These are phyloP conservation scores for Odocoileus virginianus DNA, from an alignment of 2,113 vertebrate genomes.

Conservation along the genomic window DNA sequence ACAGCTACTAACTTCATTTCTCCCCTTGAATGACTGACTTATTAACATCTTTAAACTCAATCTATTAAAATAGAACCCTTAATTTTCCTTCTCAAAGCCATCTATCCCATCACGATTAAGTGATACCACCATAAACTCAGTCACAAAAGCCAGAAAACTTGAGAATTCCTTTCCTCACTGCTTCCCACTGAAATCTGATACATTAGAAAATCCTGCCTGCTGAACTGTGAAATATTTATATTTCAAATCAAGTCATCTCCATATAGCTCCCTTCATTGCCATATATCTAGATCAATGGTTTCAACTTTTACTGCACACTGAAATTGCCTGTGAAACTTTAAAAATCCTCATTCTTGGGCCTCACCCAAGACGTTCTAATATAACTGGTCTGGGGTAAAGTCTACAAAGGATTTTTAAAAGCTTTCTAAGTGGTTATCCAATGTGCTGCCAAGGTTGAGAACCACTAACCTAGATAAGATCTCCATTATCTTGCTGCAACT, in stretches of 20 bases:
- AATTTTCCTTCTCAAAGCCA: neutral
- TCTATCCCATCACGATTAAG: neutral
- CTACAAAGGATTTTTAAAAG: neutral
- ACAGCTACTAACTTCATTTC: neutral
- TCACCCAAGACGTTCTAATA: neutral
- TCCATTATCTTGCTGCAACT: neutral
- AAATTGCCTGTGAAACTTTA: neutral
- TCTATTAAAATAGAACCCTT: neutral
- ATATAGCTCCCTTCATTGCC: neutral
- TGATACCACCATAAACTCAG: neutral
- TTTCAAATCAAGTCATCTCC: neutral
- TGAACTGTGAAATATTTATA: neutral
- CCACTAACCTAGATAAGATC: neutral
- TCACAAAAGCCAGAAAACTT: neutral
- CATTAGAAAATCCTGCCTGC: neutral
- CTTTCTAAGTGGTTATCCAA: neutral
- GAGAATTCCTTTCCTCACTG: neutral
- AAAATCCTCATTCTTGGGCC: neutral
- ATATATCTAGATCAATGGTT: neutral
- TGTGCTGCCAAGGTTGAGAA: neutral
- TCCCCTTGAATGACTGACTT: neutral
- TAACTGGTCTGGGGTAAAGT: neutral
- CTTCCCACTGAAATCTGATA: neutral
- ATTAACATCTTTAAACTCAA: neutral
- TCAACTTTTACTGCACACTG: neutral